Evolutionary conservation across 1,140 invertebrate species (phyloP).

Genomic region (Drosophila rhopaloa): DNA sequence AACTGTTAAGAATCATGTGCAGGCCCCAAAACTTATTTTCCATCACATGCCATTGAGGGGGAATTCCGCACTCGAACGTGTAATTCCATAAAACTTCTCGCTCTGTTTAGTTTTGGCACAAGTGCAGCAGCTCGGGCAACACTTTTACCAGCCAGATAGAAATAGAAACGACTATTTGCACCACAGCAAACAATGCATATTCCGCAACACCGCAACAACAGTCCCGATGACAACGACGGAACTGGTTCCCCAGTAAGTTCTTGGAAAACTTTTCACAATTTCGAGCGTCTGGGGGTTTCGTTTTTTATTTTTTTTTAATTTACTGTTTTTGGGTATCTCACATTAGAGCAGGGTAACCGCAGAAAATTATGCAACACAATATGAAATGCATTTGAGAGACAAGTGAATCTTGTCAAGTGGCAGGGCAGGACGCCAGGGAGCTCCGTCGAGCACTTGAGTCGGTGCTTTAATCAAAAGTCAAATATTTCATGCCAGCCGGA

Average conservation of each 20-base stretch:
- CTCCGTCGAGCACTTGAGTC: conserved; percentile 71
- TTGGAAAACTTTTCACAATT: conserved; percentile 59
- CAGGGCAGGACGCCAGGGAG: conserved; percentile 32
- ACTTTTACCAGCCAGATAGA: conserved; percentile 37
- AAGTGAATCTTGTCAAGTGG: conserved; percentile 81
- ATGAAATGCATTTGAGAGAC: conserved; percentile 81
- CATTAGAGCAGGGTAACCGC: conserved; percentile 65
- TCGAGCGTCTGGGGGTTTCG: neutral
- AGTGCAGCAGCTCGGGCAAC: conserved; percentile 59
- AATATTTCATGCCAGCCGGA: conserved; percentile 75
- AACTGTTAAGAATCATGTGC: conserved; percentile 8
- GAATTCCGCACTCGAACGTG: conserved; percentile 5
- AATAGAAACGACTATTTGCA: conserved; percentile 54
- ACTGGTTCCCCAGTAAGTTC: conserved; percentile 46
- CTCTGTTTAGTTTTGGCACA: conserved; percentile 40
- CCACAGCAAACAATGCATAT: conserved; percentile 65
- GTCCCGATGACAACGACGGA: conserved; percentile 23
- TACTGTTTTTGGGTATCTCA: conserved; percentile 46
- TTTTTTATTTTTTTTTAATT: conserved; percentile 6
- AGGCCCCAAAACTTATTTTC: conserved; percentile 6
- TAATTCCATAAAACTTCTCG: conserved; percentile 46
- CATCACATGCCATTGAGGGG: conserved; percentile 12
- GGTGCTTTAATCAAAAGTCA: conserved; percentile 83
- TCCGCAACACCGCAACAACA: conserved; percentile 45
- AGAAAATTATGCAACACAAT: conserved; percentile 81